Evolutionary conservation across 2,888 invertebrate genomes (phyloP), one percentile per base, ranked within the genome.

Genomic region (Eledone cirrhosa): DNA sequence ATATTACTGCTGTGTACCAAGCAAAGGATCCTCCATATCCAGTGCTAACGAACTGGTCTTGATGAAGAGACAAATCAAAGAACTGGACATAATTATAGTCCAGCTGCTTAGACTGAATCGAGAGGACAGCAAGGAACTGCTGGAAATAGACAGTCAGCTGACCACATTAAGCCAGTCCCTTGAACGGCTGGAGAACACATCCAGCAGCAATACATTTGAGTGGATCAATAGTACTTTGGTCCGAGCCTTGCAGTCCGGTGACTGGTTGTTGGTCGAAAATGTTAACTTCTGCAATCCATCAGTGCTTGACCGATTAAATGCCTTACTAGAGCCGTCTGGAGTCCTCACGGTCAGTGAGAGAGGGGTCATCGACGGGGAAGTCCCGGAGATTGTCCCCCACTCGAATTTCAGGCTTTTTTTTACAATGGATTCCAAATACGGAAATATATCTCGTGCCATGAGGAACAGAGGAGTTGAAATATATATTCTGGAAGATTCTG

Each of bases 401-500:
- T 93, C 94, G 16, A 94, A 97, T 89, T 99, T 99, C 90, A 94
- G 98, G 83, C 93, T 99, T 63, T 97, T 99, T 89, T 93, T 99
- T 81, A 95, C 97, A 0, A 96, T 98, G 94, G 96, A 99, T 91
- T 96, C 98, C 0, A 94, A 94, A 87, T 94, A 96, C 91, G 99
- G 99, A 0, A 97, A 98, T 91, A 95, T 99, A 83, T 99, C 99
- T 0, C 93, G 95, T 85, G 99, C 99, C 0, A 99, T 99, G 99
- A 93, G 99, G 81, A 99, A 99, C 91, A 93, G 99, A 87, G 98
- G 99, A 4, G 94, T 99, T 0, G 99, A 99, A 92, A 94, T 99
- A 85, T 95, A 91, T 88, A 88, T 95, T 79, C 84, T 86, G 11
- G 89, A 88, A 59, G 88, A 89, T n/a, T 33, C 72, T 41, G 41